Conservation (phyloP, 1,140 invertebrate species). For the Drosophila repletoides region DNA sequence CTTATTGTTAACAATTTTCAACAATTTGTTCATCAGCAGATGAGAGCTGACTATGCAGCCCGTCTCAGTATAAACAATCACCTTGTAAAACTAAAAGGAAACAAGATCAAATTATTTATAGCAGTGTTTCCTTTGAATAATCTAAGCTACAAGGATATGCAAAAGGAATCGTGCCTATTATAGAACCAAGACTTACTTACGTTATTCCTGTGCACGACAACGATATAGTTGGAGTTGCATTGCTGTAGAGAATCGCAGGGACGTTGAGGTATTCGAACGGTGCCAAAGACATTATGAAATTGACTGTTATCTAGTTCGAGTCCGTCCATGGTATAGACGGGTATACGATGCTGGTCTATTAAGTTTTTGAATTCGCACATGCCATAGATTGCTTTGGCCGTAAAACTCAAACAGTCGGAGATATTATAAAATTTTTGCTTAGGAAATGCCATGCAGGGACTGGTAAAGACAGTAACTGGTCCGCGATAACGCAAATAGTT, state of each 20-base stretch:
- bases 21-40: constrained; percentile 71
- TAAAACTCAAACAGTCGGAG: constrained; percentile 86
- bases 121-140: too few relatives aligned
- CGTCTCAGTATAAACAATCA: constrained; percentile 86
- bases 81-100: constrained; percentile 87
- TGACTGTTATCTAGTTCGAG: constrained; percentile 93
- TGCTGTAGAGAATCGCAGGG: constrained; percentile 87
- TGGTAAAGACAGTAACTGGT: constrained; percentile 90
- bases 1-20: constrained; percentile 83
- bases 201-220: constrained; percentile 91
- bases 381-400: constrained; percentile 87
- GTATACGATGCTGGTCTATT: constrained; percentile 88
- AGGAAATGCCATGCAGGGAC: constrained; percentile 90
- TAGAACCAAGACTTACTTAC: constrained; percentile 85
- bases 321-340: constrained; percentile 89
- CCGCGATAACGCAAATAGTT: constrained; percentile 90
- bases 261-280: constrained; percentile 89
- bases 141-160: too few relatives aligned
- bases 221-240: constrained; percentile 87
- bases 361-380: constrained; percentile 87
- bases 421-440: constrained; percentile 85
- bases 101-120: not conserved
- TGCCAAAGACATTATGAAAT: constrained; percentile 93
- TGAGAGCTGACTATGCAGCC: constrained; percentile 54
- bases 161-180: too few relatives aligned